Evolutionary conservation across 2,113 vertebrate species (phyloP).

Genomic region (Brachyistius frenatus): DNA sequence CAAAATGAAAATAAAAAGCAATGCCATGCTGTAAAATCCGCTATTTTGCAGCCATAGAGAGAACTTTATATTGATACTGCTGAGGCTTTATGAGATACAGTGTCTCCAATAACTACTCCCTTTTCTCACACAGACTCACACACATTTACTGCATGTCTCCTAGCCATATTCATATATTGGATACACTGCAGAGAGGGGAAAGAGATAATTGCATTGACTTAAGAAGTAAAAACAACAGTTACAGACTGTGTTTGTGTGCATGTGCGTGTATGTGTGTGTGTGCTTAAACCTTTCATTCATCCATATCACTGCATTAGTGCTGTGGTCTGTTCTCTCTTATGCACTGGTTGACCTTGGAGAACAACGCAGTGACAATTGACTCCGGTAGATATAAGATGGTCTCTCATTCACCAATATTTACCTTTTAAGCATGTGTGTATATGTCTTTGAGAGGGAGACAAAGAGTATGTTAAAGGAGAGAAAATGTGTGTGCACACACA

Average conservation of each 20-base stretch:
- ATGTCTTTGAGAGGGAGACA: constrained; percentile 15
- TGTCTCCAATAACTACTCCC: constrained; percentile 52
- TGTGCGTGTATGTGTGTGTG: constrained; percentile 50
- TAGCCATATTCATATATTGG: constrained; percentile 64
- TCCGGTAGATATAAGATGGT: constrained; percentile 31
- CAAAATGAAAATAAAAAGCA: constrained; percentile 40
- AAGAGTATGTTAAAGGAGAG: constrained; percentile 25
- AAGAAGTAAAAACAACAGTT: constrained; percentile 70
- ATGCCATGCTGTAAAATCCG: constrained; percentile 31
- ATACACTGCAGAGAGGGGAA: constrained; percentile 51
- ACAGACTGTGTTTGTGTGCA: constrained; percentile 45
- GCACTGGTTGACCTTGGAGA: constrained; percentile 63
- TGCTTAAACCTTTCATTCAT: constrained; percentile 50
- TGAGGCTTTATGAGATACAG: constrained; percentile 62
- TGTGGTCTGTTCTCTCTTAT: constrained; percentile 31
- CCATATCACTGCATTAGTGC: constrained; percentile 41
- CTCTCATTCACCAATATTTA: constrained; percentile 48
- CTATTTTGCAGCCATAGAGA: constrained; percentile 39
- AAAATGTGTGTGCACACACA: constrained; percentile 3
- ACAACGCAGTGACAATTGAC: constrained; percentile 55
- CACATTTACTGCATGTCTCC: constrained; percentile 56
- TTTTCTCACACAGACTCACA: constrained; percentile 9
- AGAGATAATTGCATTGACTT: constrained; percentile 75
- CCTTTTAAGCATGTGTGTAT: constrained; percentile 37
- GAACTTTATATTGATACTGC: constrained; percentile 55